Percentiles rank a stretch among this genome's conserved stretches.
Evolutionary conservation across 1,140 invertebrate species (phyloP).

Genomic region (Vanessa tameamea): DNA sequence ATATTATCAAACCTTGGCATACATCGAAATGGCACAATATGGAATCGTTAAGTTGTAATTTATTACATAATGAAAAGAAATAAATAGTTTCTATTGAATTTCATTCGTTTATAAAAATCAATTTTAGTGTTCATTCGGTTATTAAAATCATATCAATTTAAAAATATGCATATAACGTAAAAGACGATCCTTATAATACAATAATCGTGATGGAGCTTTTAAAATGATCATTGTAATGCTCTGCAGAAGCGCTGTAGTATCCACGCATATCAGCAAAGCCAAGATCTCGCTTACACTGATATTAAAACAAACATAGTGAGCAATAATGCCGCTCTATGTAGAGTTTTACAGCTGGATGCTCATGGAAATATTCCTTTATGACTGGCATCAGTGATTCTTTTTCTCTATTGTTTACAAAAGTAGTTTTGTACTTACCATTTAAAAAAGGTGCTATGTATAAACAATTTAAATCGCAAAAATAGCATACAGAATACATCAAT

Average conservation of each 20-base stretch:
- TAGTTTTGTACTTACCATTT: not conserved
- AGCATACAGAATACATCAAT: too few relatives aligned
- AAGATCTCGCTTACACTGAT: conserved; percentile 44
- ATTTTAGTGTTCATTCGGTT: too few relatives aligned
- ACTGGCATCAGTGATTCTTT: conserved; percentile 36
- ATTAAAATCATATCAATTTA: not conserved
- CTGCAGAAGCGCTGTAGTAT: conserved; percentile 23
- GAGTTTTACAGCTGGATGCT: conserved; percentile 42
- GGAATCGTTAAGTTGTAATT: too few relatives aligned
- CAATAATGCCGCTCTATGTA: conserved; percentile 47
- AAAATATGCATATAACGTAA: not conserved
- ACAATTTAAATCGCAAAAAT: too few relatives aligned
- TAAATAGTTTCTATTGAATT: too few relatives aligned
- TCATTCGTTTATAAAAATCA: too few relatives aligned
- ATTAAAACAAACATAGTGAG: conserved; percentile 51
- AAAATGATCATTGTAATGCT: conserved; percentile 4
- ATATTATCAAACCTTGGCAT: too few relatives aligned
- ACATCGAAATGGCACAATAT: too few relatives aligned
- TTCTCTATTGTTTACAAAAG: conserved; percentile 4
- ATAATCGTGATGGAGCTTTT: not conserved
- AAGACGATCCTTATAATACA: not conserved
- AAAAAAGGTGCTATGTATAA: not conserved
- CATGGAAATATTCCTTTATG: conserved; percentile 42
- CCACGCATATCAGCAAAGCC: conserved; percentile 40
- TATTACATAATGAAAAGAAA: too few relatives aligned